phyloP scores from a whole-genome alignment of 2,888 invertebrate genomes.

The Melieria picta region DNA sequence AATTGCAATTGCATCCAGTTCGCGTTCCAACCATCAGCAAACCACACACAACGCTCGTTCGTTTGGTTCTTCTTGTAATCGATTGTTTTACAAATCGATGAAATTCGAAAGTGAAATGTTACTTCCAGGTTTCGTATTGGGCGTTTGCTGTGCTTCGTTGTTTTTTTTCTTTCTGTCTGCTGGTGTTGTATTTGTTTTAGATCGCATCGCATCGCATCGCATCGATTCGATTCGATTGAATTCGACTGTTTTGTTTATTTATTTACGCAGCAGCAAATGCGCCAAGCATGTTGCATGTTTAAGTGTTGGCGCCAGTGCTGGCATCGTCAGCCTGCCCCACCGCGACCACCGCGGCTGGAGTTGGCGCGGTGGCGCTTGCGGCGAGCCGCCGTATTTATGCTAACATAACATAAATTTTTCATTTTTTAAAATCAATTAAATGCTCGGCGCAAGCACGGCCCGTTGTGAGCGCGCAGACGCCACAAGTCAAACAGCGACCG shows the following conservation, averaged over 20 bases:
- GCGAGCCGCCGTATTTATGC: constrained; percentile 23
- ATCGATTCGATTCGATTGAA: not conserved
- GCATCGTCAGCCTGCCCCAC: not conserved
- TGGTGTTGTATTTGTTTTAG: not conserved
- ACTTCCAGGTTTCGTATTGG: not conserved
- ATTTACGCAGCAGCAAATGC: constrained; percentile 38
- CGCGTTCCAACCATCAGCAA: no score
- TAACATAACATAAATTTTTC: constrained; percentile 43
- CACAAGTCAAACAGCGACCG: constrained; percentile 24
- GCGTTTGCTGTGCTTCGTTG: not conserved
- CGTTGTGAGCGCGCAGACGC: constrained; percentile 9
- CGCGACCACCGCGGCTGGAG: not conserved
- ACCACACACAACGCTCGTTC: no score
- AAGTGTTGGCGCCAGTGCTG: constrained; percentile 45
- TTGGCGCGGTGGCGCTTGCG: no score
- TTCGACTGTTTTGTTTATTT: constrained; percentile 27
- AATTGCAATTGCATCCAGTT: no score
- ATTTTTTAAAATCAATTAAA: constrained; percentile 46
- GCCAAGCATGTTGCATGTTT: constrained; percentile 42
- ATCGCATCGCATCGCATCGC: not conserved
- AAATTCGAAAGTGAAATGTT: constrained; percentile 13
- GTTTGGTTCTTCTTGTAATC: not conserved
- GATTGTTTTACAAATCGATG: constrained; percentile 18
- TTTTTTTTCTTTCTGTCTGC: not conserved
- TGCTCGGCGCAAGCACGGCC: not conserved